phyloP scores from a whole-genome alignment of 2,113 vertebrate genomes.

The Rissa tridactyla region DNA sequence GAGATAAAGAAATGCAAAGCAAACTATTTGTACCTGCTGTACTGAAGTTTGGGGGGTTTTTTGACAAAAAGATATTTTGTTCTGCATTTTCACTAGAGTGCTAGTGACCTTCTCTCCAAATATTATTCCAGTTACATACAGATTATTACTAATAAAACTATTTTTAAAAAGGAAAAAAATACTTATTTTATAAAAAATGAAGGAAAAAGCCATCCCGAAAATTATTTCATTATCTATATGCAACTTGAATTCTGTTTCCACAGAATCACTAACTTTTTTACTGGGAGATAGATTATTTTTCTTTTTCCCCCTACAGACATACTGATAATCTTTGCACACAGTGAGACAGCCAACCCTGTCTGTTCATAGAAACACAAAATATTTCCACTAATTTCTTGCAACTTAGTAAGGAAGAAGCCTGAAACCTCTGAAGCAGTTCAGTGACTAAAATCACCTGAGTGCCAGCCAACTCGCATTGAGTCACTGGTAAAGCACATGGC shows the following conservation, averaged over 20 bases:
- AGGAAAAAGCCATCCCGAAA: background rate
- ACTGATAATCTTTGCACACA: background rate
- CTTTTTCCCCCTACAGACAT: background rate
- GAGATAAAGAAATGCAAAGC: background rate
- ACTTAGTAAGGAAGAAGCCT: background rate
- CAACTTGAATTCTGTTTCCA: background rate
- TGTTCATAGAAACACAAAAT: background rate
- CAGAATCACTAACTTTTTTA: background rate
- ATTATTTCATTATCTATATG: background rate
- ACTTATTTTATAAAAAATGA: background rate
- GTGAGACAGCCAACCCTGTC: background rate
- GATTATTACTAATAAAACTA: background rate
- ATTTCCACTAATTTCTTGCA: background rate
- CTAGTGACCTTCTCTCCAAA: background rate
- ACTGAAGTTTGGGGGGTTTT: background rate
- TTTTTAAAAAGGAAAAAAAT: background rate
- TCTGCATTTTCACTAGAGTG: background rate
- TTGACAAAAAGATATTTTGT: background rate
- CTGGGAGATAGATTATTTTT: background rate
- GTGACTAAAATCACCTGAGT: background rate
- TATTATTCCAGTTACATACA: background rate
- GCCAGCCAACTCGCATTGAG: background rate
- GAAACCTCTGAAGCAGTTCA: background rate
- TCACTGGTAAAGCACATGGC: background rate
- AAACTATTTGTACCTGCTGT: background rate